These are phyloP conservation scores for Sphenodon punctatus DNA, from an alignment of 2,797 vertebrate genomes.

Conservation along the genomic window DNA sequence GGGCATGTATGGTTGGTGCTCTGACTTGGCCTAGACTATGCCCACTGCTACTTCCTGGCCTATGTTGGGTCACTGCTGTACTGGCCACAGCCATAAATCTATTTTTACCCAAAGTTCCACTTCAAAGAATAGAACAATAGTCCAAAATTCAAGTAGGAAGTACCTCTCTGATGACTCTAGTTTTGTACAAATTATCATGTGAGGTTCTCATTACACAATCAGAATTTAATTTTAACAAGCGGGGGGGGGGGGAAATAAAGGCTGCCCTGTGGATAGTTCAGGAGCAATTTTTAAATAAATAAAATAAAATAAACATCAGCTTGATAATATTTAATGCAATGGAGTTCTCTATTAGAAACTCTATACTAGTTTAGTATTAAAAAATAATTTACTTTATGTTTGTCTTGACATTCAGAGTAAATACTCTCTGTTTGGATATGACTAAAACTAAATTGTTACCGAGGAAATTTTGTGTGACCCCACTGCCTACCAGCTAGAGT, in stretches of 20 bases:
- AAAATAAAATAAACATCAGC: slow-evolving; percentile 32
- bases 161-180: slow-evolving; percentile 14
- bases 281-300: slow-evolving; percentile 53
- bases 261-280: not conserved
- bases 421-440: slow-evolving; percentile 39
- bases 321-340: slow-evolving; percentile 37
- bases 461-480: slow-evolving; percentile 8
- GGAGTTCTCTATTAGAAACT: slow-evolving; percentile 24
- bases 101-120: not conserved
- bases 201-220: slow-evolving; percentile 41
- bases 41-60: too few relatives aligned
- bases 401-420: slow-evolving; percentile 50
- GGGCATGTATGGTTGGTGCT: too few relatives aligned
- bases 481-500: not conserved
- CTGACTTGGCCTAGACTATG: too few relatives aligned
- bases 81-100: too few relatives aligned
- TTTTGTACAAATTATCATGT: slow-evolving; percentile 11
- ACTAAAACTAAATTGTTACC: slow-evolving; percentile 10
- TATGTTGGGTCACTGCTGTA: too few relatives aligned
- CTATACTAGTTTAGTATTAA: slow-evolving; percentile 55
- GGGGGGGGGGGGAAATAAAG: too few relatives aligned
- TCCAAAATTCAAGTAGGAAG: slow-evolving; percentile 15
- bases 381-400: slow-evolving; percentile 54
- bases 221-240: slow-evolving; percentile 43
- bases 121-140: not conserved